Evolutionary conservation across 1,140 invertebrate genomes (phyloP).

Genomic region (Euglossa dilemma): DNA sequence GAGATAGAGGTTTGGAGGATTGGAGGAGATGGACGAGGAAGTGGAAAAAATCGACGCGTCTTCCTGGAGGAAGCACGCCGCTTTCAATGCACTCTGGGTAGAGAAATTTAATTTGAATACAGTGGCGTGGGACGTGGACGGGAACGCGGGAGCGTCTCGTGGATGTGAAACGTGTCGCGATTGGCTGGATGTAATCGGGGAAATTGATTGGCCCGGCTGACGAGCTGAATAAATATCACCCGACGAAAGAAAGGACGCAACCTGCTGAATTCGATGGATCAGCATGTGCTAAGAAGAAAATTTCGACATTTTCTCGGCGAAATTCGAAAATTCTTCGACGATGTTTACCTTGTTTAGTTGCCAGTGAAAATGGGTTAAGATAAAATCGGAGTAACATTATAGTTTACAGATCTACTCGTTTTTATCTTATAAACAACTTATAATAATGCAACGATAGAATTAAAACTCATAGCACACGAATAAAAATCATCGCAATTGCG

Average conservation of each 20-base stretch:
- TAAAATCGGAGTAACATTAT: no score
- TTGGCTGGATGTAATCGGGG: conserved; percentile 6
- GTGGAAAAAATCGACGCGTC: neutral
- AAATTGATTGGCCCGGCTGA: neutral
- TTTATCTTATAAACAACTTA: no score
- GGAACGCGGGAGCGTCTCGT: neutral
- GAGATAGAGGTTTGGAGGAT: neutral
- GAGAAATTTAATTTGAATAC: conserved; percentile 46
- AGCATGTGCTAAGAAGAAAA: no score
- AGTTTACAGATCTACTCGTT: no score
- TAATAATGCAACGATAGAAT: no score
- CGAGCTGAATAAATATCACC: conserved; percentile 18
- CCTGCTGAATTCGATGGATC: neutral
- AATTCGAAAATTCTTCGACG: no score
- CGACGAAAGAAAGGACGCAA: neutral
- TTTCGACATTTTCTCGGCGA: no score
- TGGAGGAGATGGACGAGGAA: no score
- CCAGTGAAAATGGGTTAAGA: no score
- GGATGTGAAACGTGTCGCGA: neutral
- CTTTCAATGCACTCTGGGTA: neutral
- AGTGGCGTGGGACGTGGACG: neutral
- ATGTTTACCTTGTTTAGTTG: no score
- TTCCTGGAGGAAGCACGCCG: neutral
- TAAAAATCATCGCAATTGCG: no score
- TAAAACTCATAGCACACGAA: no score